Conservation (phyloP, 2,113 vertebrate species). For the Sardina pilchardus region DNA sequence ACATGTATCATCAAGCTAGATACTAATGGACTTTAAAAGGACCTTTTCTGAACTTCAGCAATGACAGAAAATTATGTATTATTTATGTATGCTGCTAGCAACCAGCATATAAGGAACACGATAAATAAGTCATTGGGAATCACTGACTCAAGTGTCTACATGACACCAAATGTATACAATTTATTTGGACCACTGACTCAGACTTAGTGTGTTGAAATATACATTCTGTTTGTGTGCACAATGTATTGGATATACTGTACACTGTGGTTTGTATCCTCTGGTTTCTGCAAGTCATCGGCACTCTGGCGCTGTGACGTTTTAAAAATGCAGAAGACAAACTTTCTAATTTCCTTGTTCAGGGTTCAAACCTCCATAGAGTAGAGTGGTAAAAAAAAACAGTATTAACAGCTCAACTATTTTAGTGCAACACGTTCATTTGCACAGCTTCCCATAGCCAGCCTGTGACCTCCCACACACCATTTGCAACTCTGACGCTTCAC, state of each 20-base stretch:
- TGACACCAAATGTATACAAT: neutral
- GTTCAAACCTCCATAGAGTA: neutral
- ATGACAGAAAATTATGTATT: neutral
- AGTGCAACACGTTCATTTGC: neutral
- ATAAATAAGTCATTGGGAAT: neutral
- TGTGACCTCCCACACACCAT: neutral
- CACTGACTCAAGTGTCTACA: neutral
- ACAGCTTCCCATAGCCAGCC: no score
- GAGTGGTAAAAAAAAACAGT: neutral
- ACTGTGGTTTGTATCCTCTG: neutral
- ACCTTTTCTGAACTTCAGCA: neutral
- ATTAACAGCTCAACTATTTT: neutral
- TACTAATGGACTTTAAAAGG: neutral
- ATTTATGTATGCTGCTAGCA: neutral
- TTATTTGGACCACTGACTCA: neutral
- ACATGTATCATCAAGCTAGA: neutral
- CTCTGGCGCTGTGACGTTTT: neutral
- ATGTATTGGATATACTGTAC: no score
- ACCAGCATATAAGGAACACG: neutral
- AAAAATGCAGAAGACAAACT: neutral
- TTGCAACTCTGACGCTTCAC: neutral
- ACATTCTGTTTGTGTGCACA: no score
- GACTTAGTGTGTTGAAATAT: no score
- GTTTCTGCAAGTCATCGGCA: neutral
- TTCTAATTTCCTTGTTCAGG: neutral